Base-by-base conservation (phyloP, 2,888 invertebrate species). In the Lymantria dispar region DNA sequence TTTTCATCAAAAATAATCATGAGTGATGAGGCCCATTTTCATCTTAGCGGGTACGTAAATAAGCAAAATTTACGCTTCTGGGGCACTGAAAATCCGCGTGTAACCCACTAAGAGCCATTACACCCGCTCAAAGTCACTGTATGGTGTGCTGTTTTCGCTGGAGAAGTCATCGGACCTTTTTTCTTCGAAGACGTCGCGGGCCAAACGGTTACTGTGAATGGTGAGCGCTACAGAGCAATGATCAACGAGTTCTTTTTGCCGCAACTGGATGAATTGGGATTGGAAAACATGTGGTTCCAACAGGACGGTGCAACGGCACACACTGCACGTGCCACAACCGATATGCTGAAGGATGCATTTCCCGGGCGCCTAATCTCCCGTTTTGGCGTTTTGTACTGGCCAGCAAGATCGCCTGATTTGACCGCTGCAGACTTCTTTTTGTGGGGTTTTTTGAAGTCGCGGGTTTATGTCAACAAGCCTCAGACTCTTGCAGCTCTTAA, bases 101-200 rank as follows among this genome's bases (percentile, higher is more conserved):
- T 39, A 13, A 43, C 47, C 50, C 47, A 57, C 40, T 40, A 65
- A 42, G 45, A 52, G 44, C 40, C 47, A 45, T 42, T 80, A 59
- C 70, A 78, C 71, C 72, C 76, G 50, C 72, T 83, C 80, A 71
- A n/a, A n/a, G n/a, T n/a, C n/a, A n/a, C n/a, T n/a, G n/a, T n/a
- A n/a, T n/a, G n/a, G n/a, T n/a, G n/a, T 70, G 80, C 62, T 75
- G 70, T 55, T 75, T 82, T 56, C 76, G 69, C 64, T 56, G 72
- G 69, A 36, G 75, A 74, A 43, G 55, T 80, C 50, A 78, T 80
- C 48, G 74, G 73, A 12, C 79, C 77, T 38, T 47, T 33, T 41
- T 40, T 46, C 14, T 40, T 40, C 14, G 3, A 41, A 73, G 63
- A 54, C 74, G 30, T 7, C 7, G 30, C 30, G 7, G 30, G 30